These are phyloP conservation scores for Spilarctia lutea DNA, from an alignment of 2,888 invertebrate genomes.

Conservation along the genomic window DNA sequence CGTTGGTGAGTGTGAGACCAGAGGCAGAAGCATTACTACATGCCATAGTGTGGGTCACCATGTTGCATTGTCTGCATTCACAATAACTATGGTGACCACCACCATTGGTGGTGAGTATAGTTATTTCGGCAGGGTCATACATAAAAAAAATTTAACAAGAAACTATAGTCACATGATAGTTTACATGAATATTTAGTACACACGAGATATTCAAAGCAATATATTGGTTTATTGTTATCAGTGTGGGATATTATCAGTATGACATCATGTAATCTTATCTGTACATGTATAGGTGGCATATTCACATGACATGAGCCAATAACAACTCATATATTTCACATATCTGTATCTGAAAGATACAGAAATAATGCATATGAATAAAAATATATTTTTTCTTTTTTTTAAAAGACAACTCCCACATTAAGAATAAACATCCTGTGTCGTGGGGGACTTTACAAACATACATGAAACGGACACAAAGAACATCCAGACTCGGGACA, in stretches of 20 bases:
- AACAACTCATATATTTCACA: conserved; percentile 21
- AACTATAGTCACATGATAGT: background rate
- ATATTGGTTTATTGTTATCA: conserved; percentile 48
- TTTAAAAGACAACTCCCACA: too few species aligned
- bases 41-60: too few species aligned
- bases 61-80: too few species aligned
- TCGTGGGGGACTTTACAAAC: too few species aligned
- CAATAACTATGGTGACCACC: too few species aligned
- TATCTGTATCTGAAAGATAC: background rate
- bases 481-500: too few species aligned
- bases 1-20: too few species aligned
- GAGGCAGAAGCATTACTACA: too few species aligned
- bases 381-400: too few species aligned
- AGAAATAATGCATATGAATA: background rate
- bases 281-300: conserved; percentile 49
- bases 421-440: too few species aligned
- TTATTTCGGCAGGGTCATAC: background rate
- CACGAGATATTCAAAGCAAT: conserved; percentile 26
- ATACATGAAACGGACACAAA: too few species aligned
- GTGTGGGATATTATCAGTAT: conserved; percentile 58
- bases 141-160: background rate
- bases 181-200: conserved; percentile 35
- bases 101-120: too few species aligned
- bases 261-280: conserved; percentile 64
- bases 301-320: conserved; percentile 35